Base-by-base conservation (phyloP, 1,140 invertebrate genomes). In the Venturia canescens region DNA sequence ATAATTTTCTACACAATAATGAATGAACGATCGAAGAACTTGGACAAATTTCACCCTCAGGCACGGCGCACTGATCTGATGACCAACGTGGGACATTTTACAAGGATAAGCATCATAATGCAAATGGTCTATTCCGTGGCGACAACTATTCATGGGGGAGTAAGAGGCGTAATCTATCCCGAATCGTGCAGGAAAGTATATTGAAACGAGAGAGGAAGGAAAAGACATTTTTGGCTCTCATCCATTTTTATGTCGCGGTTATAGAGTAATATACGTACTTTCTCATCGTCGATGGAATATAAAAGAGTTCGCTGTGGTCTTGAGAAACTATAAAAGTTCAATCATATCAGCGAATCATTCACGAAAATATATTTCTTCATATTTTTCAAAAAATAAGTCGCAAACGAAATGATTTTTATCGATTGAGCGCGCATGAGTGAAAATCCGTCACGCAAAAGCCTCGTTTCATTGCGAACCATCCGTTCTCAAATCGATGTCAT, bases 231-330 rank as follows among this genome's bases (percentile, higher is more conserved):
- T 67, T 67, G 63, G 63, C 63, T 67, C 63, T 29, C 63, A 67
- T 67, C 63, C 63, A 67, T 67, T 67, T 67, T 67, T n/a, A 67
- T 26, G 63, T 67, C 63, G 15, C 11, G 57, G 57, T 63, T 53
- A 53, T 26, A 26, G 57, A 63, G 57, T 63, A 63, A 63, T 63
- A 63, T 63, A 63, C 57, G 57, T 67, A 67, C 63, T 67, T 67
- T 67, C n/a, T 67, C 63, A 67, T 67, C 63, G 9, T 67, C 27
- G 63, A 67, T 67, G 16, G 63, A 67, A 67, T 67, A 67, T 67
- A 67, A 31, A 31, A 67, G 63, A 29, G 63, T 31, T 15, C 26
- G 9, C 11, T 31, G 60, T 21, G 63, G 26, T 67, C 63, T 67
- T 31, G 63, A 29, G 27, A 31, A 31, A 67, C 63, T 26, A 67